A percentile compares a stretch with the other conserved stretches of the same genome.
phyloP scores from a whole-genome alignment of 2,888 invertebrate species.

The Mesorhabditis sp. region DNA sequence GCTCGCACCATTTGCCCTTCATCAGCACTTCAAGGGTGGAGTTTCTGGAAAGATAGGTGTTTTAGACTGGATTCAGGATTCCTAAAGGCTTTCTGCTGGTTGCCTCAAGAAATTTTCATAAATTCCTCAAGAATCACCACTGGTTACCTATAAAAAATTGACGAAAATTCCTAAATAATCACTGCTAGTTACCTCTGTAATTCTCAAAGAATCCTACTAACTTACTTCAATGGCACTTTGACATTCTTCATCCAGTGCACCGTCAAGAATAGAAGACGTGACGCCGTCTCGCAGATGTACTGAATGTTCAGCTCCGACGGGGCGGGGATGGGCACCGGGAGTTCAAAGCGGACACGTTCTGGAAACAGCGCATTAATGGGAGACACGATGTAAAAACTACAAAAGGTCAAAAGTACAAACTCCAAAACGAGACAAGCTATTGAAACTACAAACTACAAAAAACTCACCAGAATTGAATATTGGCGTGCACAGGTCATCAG shows the following conservation, averaged over 20 bases:
- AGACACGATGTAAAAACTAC: conserved; percentile 8
- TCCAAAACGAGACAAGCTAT: not conserved
- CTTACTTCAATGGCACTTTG: conserved; percentile 63
- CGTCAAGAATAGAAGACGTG: conserved; percentile 80
- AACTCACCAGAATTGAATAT: conserved; percentile 32
- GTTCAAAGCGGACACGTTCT: conserved; percentile 69
- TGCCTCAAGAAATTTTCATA: too few species aligned
- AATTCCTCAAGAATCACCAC: too few species aligned
- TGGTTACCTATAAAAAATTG: too few species aligned
- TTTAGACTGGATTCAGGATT: conserved; percentile 71
- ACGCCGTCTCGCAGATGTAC: conserved; percentile 87
- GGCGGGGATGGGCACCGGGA: conserved; percentile 74
- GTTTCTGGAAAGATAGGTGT: conserved; percentile 65
- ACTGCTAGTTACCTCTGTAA: conserved; percentile 3
- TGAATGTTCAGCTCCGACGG: conserved; percentile 87
- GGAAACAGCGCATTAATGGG: not conserved
- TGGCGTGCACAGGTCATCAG: conserved; percentile 29
- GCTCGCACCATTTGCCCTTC: conserved; percentile 84
- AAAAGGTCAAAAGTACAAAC: not conserved
- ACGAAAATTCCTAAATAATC: not conserved
- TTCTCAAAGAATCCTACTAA: conserved; percentile 68
- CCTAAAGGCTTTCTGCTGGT: not conserved
- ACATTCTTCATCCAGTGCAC: conserved; percentile 81
- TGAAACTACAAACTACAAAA: not conserved
- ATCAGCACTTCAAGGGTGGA: conserved; percentile 75